Percentiles rank a stretch among this genome's conserved stretches.
Evolutionary conservation across 2,797 vertebrate genomes (phyloP).

Genomic region (Rhinatrema bivittatum): DNA sequence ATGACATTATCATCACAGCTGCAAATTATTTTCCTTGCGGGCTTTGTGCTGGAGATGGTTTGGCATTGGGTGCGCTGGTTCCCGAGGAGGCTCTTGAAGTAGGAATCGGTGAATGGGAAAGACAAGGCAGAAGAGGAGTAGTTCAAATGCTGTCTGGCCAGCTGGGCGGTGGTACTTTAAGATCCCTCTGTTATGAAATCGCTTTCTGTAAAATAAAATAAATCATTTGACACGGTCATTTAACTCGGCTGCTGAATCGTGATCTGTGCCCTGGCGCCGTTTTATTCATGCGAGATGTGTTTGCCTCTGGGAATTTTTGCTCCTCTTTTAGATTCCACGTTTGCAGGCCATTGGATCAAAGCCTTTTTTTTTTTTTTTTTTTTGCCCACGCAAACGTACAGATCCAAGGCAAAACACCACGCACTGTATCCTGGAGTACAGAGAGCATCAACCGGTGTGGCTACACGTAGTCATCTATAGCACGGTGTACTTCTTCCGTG

Average conservation of each 20-base stretch:
- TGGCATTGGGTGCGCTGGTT: slow-evolving; percentile 37
- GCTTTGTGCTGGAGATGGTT: slow-evolving; percentile 32
- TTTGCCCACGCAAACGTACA: no score
- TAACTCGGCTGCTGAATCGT: not conserved
- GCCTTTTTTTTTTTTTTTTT: no score
- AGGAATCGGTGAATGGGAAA: slow-evolving; percentile 34
- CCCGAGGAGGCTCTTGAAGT: slow-evolving; percentile 26
- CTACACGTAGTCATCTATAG: no score
- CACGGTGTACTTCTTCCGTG: no score
- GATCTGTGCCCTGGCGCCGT: not conserved
- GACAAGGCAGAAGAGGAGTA: slow-evolving; percentile 8
- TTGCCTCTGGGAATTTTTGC: not conserved
- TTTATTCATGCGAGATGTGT: no score
- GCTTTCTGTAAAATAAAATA: slow-evolving; percentile 11
- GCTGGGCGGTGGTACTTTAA: slow-evolving; percentile 9
- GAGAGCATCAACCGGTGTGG: no score
- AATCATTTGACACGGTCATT: not conserved
- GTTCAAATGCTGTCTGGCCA: slow-evolving; percentile 16
- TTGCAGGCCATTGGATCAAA: no score
- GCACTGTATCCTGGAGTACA: no score
- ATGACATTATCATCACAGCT: slow-evolving; percentile 70
- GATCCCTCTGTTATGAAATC: slow-evolving; percentile 9
- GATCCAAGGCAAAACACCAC: no score
- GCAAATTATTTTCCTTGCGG: slow-evolving; percentile 60
- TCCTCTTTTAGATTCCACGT: no score